Conservation (phyloP, 2,797 vertebrate species). For the Lophotriccus pileatus region DNA sequence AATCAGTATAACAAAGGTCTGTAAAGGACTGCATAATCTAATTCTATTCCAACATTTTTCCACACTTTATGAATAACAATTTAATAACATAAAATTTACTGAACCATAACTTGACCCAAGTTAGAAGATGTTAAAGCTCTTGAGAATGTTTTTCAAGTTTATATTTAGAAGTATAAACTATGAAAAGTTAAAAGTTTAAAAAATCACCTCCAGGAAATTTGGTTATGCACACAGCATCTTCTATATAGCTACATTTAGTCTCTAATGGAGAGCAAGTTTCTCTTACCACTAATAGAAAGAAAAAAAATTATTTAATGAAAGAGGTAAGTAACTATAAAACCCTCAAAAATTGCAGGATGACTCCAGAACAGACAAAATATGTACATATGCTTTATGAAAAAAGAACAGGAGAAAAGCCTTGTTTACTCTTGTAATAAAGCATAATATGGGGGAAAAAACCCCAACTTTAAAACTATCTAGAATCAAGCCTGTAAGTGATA, state of each 20-base stretch:
- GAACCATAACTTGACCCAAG: neutral
- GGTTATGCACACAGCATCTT: neutral
- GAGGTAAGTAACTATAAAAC: neutral
- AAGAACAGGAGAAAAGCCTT: neutral
- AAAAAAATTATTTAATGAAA: neutral
- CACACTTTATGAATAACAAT: neutral
- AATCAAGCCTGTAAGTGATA: neutral
- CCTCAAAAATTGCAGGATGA: neutral
- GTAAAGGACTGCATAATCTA: neutral
- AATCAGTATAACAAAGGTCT: neutral
- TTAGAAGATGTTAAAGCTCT: neutral
- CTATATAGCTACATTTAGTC: neutral
- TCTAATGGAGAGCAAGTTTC: neutral
- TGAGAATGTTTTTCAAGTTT: neutral
- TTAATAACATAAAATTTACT: neutral
- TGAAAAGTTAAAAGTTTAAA: neutral
- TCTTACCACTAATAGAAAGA: neutral
- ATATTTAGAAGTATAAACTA: neutral
- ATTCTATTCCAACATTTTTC: neutral
- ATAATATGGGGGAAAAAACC: neutral
- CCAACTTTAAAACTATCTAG: neutral
- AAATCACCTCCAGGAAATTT: neutral
- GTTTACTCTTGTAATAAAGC: neutral
- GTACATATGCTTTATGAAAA: neutral
- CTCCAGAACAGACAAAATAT: neutral